Base-by-base conservation (phyloP, 2,113 vertebrate species). In the Daubentonia madagascariensis region DNA sequence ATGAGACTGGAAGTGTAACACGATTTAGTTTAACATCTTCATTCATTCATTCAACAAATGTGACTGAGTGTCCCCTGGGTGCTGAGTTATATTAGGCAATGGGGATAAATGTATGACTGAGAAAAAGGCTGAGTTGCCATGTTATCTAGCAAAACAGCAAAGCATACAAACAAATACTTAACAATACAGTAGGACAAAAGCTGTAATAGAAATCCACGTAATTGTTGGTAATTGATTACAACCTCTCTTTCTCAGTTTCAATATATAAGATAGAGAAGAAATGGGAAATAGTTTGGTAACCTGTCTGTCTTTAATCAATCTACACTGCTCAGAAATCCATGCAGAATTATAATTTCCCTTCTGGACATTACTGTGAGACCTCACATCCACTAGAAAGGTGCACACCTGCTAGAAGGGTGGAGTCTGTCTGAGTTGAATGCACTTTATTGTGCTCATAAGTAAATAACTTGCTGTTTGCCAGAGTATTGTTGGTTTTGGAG, bases 401-500 rank as follows among this genome's bases (percentile, higher is more conserved):
- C n/a, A 43, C 83, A 96, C 43, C 79, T 98, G 70, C 89, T 94
- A 6, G 0, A 90, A 35, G 61, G 76, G 50, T 59, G 0, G 32
- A 50, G 45, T 32, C 85, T 22, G 87, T 86, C n/a, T 52, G 72
- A 18, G 65, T 4, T 95, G 23, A 95, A 32, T 87, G 73, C 1
- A 50, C 90, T 50, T 76, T 80, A 35, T 43, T 95, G 1, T 67
- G 84, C 94, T 92, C 81, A 76, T 67, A 43, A 92, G 50, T 54
- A 85, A 98, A 80, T 23, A 83, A 61, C 52, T 30, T 92, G 65
- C 16, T 20, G 35, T 18, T 92, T 95, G 85, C 87, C 68, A 94
- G 80, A 86, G 59, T 87, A 70, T 40, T 96, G 25, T 96, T 97
- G 45, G 45, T 98, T 98, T 97, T 94, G 68, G 35, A 90, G 4